Base-by-base conservation (phyloP, 2,113 vertebrate species). In the Entomyzon cyanotis region DNA sequence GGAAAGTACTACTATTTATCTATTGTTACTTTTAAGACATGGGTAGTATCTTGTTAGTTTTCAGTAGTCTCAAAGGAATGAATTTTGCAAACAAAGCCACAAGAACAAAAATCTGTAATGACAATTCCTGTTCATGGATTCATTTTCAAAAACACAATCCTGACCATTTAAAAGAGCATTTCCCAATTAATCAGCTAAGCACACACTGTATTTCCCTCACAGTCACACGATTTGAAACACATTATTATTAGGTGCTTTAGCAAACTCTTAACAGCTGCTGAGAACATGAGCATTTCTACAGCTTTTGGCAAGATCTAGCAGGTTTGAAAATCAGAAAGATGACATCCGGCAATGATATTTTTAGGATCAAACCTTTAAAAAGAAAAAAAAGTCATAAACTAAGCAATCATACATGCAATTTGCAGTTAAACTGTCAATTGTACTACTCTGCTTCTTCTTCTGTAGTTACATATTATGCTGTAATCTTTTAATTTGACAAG, bases 271-370 rank as follows among this genome's bases (percentile, higher is more conserved):
- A 74, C 58, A 80, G 84, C 73, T 91, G 79, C 82, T 71, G 79
- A 86, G 63, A 92, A 84, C 37, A 70, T 3, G 8, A 91, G 24
- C 5, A 1, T 63, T 90, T 77, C 88, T 89, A 31, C 4, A 3
- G 56, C 27, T 78, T 90, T 88, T 95, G 90, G 59, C 63, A 90
- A 88, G 60, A 77, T 86, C 55, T 84, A 93, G 71, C 52, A 75
- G 35, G 73, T 90, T 84, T 75, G 68, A 64, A 90, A 87, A 90
- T 75, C 60, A 50, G 68, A 47, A 84, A 93, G 52, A 90, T 58
- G 44, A 95, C 44, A 89, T 37, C 7, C 3, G 7, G 31, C 5
- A 50, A 42, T 7, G 5, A 55, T 33, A 67, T 56, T 69, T 94
- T 82, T 67, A 81, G 71, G 46, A 83, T 59, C 30, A 93, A 93